Base-by-base conservation (phyloP, 2,113 vertebrate species). In the Nicator chloris region DNA sequence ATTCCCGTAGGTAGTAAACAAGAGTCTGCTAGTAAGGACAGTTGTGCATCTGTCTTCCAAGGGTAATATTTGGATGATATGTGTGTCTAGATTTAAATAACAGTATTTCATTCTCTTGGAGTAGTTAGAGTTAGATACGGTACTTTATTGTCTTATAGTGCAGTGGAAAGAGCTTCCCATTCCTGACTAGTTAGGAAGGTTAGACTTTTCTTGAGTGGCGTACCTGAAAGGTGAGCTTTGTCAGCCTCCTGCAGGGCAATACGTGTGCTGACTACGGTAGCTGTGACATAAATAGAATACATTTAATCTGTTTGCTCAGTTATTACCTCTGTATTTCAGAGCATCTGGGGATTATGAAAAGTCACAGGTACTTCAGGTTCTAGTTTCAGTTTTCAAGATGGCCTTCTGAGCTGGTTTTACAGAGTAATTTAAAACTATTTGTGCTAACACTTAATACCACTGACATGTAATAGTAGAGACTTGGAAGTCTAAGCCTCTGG, bases 1-100 rank as follows among this genome's bases (percentile, higher is more conserved):
- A 99, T 99, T 98, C 99, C 99, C 50, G 99, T 99, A 99, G 97
- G 99, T 99, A 98, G 97, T 98, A 97, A 96, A 80, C 71, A 95
- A 85, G 70, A 72, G 53, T 70, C 68, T 84, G 76, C 37, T 90
- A 2, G 40, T 88, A 57, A 81, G 33, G 69, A 60, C 39, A 42
- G 31, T 82, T 93, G 31, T 69, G 18, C 64, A 11, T 69, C 51
- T 57, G 24, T 76, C 45, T 89, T 91, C 18, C 5, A 44, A 44
- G 54, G 35, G 6, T 76, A 23, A 11, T 82, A 51, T 27, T 75
- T 82, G 66, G 39, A 27, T 66, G 18, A 47, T 11, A 15, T 11
- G 13, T 11, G 13, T 27, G 8, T 61, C 75, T 37, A 47, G 39
- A 49, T 63, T 71, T 77, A 27, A 54, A 82, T 61, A 82, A 27